Conservation (phyloP, 2,888 invertebrate species). For the Drosophila subquinaria region DNA sequence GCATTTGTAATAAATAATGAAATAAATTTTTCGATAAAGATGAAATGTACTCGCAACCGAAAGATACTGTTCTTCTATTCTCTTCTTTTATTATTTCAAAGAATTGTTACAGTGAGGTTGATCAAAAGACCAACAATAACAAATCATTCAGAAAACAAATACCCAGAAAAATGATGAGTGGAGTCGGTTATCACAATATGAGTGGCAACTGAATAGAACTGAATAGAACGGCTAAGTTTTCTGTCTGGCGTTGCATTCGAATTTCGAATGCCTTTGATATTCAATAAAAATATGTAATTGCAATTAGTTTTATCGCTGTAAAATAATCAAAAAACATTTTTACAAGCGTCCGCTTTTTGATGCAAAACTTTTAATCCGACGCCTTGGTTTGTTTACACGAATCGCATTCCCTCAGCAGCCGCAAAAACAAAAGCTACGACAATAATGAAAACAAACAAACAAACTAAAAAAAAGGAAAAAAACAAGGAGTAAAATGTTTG, state of each 20-base stretch:
- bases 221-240: neutral
- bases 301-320: constrained; percentile 64
- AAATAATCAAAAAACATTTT: constrained; percentile 72
- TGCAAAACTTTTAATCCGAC: constrained; percentile 71
- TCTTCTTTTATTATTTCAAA: neutral
- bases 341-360: constrained; percentile 59
- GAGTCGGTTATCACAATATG: neutral
- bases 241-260: neutral
- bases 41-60: neutral
- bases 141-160: constrained; percentile 14
- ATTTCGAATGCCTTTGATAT: constrained; percentile 1
- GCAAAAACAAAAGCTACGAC: constrained; percentile 45
- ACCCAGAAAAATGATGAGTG: neutral
- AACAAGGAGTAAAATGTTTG: constrained; percentile 40
- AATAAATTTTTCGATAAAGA: neutral
- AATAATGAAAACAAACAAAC: constrained; percentile 32
- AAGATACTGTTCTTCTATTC: constrained; percentile 3
- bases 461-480: constrained; percentile 7
- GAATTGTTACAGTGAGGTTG: neutral
- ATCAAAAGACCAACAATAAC: neutral
- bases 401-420: constrained; percentile 53
- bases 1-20: constrained; percentile 13
- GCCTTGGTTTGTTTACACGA: constrained; percentile 77
- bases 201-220: neutral
- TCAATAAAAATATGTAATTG: constrained; percentile 22